Evolutionary conservation across 1,140 invertebrate genomes (phyloP), one percentile per base, ranked within the genome.

Genomic region (Solenopsis fugax): DNA sequence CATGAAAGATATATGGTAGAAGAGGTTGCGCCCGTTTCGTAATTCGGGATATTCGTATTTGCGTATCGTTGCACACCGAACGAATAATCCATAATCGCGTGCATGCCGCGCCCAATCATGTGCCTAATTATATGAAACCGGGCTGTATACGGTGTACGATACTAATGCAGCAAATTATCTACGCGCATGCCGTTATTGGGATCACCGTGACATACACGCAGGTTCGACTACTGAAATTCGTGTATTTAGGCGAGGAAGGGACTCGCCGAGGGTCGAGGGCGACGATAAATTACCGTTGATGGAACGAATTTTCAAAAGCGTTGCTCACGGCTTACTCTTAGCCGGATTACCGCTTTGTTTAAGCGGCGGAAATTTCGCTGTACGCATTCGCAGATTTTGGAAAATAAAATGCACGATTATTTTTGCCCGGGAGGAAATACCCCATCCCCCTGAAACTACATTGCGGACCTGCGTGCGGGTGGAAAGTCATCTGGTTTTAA

Each of bases 41-140:
- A 45, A 71, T 73, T 60, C 21, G 12, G 45, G 2, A 16, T 84
- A 73, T 29, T 56, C 48, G n/a, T 73, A 29, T 62, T 81, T 81
- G 6, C 80, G 24, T 84, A 50, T 16, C 54, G 13, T 73, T 60
- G 54, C 69, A 73, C 50, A 24, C 41, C 24, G 52, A 73, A 84
- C 69, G 54, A 82, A 84, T 84, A 84, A 84, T 84, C 54, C 69
- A 50, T 84, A 84, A 73, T 84, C 29, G 54, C 54, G 24, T 60
- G 69, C 60, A 58, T 84, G 41, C 80, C 69, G 41, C 24, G 41
- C 18, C 69, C 69, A 56, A 84, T 84, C 54, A 48, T 73, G 69
- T 71, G 78, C 80, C 69, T 84, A 73, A 73, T 73, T 84, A 84
- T 84, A 84, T 84, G 54, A 84, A 73, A 60, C 52, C 65, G n/a